Conservation (phyloP, 2,888 invertebrate species). For the Stenotaenia linearis region DNA sequence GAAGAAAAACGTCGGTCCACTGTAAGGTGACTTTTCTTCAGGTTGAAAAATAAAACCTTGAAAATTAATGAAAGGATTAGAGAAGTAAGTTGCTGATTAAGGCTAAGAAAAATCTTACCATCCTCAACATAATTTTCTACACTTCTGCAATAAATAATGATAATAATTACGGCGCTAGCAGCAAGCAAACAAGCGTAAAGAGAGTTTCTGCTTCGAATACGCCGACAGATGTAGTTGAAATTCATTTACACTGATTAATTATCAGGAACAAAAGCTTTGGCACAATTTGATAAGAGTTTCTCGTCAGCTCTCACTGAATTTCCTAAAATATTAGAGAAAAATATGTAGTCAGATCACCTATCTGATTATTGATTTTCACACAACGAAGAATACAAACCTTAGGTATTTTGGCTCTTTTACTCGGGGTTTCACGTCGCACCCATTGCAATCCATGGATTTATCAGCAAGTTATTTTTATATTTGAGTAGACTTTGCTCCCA, state of each 20-base stretch:
- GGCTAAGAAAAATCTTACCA: neutral
- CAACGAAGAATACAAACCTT: no score
- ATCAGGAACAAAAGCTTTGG: no score
- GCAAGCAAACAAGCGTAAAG: neutral
- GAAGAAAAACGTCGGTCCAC: neutral
- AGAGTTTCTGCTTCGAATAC: neutral
- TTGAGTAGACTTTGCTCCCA: no score
- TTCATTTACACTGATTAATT: neutral
- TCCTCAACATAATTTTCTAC: neutral
- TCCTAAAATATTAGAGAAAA: no score
- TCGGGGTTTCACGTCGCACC: no score
- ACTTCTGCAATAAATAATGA: neutral
- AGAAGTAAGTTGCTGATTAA: neutral
- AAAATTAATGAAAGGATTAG: neutral
- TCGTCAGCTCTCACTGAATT: no score
- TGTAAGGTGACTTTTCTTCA: neutral
- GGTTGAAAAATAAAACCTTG: neutral
- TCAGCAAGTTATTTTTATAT: no score
- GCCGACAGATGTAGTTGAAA: neutral
- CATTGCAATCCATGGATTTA: no score
- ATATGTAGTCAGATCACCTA: no score
- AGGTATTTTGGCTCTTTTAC: no score
- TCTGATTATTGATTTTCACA: no score
- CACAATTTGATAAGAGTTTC: no score
- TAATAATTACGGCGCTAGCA: neutral